These are phyloP conservation scores for Tryphoninae sp. DNA, from an alignment of 2,888 invertebrate species.

Conservation along the genomic window DNA sequence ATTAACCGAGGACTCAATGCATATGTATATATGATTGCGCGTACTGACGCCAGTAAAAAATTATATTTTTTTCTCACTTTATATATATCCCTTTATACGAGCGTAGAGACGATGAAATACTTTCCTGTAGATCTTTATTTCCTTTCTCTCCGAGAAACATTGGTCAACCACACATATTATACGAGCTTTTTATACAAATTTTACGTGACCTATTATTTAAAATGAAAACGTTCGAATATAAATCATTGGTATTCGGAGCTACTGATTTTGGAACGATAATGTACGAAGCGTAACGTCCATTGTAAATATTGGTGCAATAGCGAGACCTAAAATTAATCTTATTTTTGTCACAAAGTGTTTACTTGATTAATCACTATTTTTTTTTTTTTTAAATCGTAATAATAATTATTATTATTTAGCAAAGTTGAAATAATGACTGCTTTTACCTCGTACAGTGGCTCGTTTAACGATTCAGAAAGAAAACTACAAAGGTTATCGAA, in stretches of 20 bases:
- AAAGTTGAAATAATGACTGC: slow-evolving; percentile 60
- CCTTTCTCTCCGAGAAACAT: slow-evolving; percentile 50
- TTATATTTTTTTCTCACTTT: slow-evolving; percentile 37
- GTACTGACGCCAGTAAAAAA: slow-evolving; percentile 27
- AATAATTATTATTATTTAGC: slow-evolving; percentile 10
- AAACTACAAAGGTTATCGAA: slow-evolving; percentile 20
- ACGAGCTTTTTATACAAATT: slow-evolving; percentile 73
- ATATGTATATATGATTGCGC: slow-evolving; percentile 17
- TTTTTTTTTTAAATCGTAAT: slow-evolving; percentile 17
- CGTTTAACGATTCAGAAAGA: slow-evolving; percentile 55
- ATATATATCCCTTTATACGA: slow-evolving; percentile 24
- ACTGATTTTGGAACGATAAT: slow-evolving; percentile 68
- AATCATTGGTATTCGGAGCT: slow-evolving; percentile 56
- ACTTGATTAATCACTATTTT: slow-evolving; percentile 66
- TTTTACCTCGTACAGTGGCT: slow-evolving; percentile 69
- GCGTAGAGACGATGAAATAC: slow-evolving; percentile 10
- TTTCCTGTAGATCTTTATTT: slow-evolving; percentile 70
- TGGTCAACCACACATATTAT: slow-evolving; percentile 49
- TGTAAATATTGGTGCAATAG: slow-evolving; percentile 80
- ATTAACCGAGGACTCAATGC: slow-evolving; percentile 29
- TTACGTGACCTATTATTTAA: slow-evolving; percentile 74
- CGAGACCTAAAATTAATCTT: slow-evolving; percentile 76
- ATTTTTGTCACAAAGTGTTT: slow-evolving; percentile 72
- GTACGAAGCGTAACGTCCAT: slow-evolving; percentile 76
- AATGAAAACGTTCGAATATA: slow-evolving; percentile 59